These are phyloP conservation scores for Melanostoma scalare DNA, from an alignment of 2,888 invertebrate species.

Conservation along the genomic window DNA sequence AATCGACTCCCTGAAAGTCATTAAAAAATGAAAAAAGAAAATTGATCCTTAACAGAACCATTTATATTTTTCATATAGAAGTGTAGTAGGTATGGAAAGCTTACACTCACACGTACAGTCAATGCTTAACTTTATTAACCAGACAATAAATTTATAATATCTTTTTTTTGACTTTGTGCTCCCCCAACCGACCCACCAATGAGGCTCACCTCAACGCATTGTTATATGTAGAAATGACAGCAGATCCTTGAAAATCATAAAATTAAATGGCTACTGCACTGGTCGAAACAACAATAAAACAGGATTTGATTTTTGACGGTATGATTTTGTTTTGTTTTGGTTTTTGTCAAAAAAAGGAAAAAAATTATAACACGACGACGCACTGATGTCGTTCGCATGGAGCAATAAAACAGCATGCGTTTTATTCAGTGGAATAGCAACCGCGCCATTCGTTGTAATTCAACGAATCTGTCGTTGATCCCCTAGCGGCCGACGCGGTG, in stretches of 20 bases:
- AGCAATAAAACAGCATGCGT: constrained; percentile 72
- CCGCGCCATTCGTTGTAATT: constrained; percentile 69
- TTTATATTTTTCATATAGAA: not conserved
- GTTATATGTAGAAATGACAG: constrained; percentile 47
- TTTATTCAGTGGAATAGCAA: constrained; percentile 34
- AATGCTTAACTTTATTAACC: constrained; percentile 70
- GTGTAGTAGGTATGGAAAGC: too few relatives aligned
- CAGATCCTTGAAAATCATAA: constrained; percentile 70
- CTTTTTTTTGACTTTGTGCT: too few relatives aligned
- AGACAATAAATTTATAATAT: constrained; percentile 15
- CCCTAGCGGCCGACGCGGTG: constrained; percentile 33
- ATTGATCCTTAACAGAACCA: constrained; percentile 59
- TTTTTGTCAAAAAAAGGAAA: constrained; percentile 26
- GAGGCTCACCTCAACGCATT: not conserved
- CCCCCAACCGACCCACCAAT: too few relatives aligned
- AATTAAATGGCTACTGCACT: constrained; percentile 62
- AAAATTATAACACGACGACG: not conserved
- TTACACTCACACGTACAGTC: constrained; percentile 27
- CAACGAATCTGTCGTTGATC: constrained; percentile 60
- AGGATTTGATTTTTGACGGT: constrained; percentile 70
- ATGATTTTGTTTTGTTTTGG: constrained; percentile 22
- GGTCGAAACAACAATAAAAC: constrained; percentile 47
- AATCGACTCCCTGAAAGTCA: constrained; percentile 59
- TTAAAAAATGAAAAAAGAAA: constrained; percentile 49
- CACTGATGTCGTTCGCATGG: constrained; percentile 50